Evolutionary conservation across 2,888 invertebrate genomes (phyloP), one percentile per base, ranked within the genome.

Genomic region (Formica aserva): DNA sequence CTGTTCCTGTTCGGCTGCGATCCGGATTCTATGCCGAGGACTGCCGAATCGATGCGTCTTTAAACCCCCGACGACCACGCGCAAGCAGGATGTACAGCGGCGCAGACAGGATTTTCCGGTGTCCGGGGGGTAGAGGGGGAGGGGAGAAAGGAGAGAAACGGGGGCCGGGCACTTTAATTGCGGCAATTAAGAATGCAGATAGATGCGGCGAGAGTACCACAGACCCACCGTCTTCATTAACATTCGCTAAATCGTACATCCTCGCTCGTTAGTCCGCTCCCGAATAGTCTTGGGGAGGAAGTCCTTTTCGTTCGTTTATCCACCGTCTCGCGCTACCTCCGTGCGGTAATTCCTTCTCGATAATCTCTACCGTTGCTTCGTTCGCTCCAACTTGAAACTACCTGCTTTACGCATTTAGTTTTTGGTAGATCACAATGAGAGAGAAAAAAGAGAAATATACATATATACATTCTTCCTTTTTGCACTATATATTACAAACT

Each of bases 141-240:
- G 4, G 15, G 2, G 0, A 1, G 15, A 41, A 6, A 8, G 4
- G 11, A 26, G 2, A 3, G 26, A 26, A 55, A 5, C n/a, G 18
- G 48, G 45, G 45, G 15, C 52, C 22, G 65, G n/a, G 87, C 29
- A 45, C 55, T 55, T 85, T 76, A 89, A 85, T 85, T 88, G 75
- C 74, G 80, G 82, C 82, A 85, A 89, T 89, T 88, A 88, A 89
- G 66, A 66, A 71, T 13, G 74, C 82, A 84, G 72, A 88, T 65
- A 63, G 86, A 87, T 87, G 71, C 66, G 81, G 57, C 69, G 77
- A 74, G 74, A 81, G 60, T 60, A 71, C 72, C 82, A 81, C 75
- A 69, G 77, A 82, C 76, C 62, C 63, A 75, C 89, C 75, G 85
- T 89, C 71, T 85, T 83, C 85, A 26, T 87, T 85, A 82, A 85